Base-by-base conservation (phyloP, 2,888 invertebrate genomes). In the Octonoba sinensis region DNA sequence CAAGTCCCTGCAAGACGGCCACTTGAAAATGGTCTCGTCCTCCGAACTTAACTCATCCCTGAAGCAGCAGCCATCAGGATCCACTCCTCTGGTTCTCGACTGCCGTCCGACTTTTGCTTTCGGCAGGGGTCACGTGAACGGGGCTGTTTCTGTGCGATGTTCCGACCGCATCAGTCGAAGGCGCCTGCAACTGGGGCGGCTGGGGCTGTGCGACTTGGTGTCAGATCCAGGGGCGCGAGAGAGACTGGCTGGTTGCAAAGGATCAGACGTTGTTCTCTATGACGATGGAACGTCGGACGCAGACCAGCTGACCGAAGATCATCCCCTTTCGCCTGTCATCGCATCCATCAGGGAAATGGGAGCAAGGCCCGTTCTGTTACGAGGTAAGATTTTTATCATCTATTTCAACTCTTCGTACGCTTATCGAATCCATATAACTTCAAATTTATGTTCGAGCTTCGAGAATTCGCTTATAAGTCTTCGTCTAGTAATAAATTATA, bases 131-230 rank as follows among this genome's bases (percentile, higher is more conserved):
- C 93, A 93, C 88, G 91, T 93, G 84, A 89, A 90, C 74, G 93
- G 92, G 27, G 92, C 92, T 22, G 91, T 92, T 86, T 93, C 93
- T 88, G 91, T 93, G 83, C 92, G 92, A 87, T 93, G 93, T 87
- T 91, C 92, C 46, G 93, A 93, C 87, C 90, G 93, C 64, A 92
- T 93, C 87, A 93, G 92, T 87, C 90, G 92, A 79, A 90, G 92
- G 84, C 89, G 93, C 44, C 88, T 93, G 84, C 92, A 92, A 86
- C 91, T 91, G 86, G 92, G 93, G 15, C 92, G 92, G 86, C 92
- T 92, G 13, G 90, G 91, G 3, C 88, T 93, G 24, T 91, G 92
- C 69, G 93, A 93, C 87, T 88, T 93, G 84, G 92, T 93, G 44
- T 91, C 91, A 27, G 91, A 91, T 8, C 89, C 91, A 69, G 92